Percentiles rank a stretch among this genome's conserved stretches.
These are phyloP conservation scores for Coluber constrictor DNA, from an alignment of 2,797 vertebrate genomes.

Conservation along the genomic window DNA sequence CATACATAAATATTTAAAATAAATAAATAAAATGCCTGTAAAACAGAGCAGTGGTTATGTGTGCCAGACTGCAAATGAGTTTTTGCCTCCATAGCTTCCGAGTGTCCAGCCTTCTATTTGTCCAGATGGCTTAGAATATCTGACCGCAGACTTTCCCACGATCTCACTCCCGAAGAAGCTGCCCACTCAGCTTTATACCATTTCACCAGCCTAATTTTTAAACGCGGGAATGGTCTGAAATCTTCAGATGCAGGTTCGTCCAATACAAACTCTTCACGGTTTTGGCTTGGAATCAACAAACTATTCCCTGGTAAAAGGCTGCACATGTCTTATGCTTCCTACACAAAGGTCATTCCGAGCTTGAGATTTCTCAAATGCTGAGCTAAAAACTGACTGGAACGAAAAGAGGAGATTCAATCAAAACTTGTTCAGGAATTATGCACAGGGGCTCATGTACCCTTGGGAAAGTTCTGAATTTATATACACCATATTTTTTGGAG, in stretches of 20 bases:
- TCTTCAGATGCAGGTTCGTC: conserved; percentile 8
- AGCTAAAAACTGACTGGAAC: not conserved
- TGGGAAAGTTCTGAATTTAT: not conserved
- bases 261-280: not conserved
- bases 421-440: not conserved
- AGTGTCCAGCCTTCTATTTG: not conserved
- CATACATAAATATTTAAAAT: not conserved
- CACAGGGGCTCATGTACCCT: not conserved
- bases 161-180: not conserved
- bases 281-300: conserved; percentile 8
- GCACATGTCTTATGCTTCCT: not conserved
- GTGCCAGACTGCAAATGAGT: not conserved
- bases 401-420: not conserved
- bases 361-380: conserved; percentile 4
- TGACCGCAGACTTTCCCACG: not conserved
- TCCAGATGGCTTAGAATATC: not conserved
- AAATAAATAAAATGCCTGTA: not conserved
- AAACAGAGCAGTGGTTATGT: not conserved
- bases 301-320: not conserved
- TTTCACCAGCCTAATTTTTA: conserved; percentile 25
- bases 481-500: too few species aligned
- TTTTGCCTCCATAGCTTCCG: not conserved
- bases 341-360: not conserved
- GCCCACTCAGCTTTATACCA: not conserved
- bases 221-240: not conserved